Percentiles rank a stretch among this genome's conserved stretches.
These are phyloP conservation scores for Glandiceps talaboti DNA, from an alignment of 53 echinoderm and acorn worm genomes.

Conservation along the genomic window DNA sequence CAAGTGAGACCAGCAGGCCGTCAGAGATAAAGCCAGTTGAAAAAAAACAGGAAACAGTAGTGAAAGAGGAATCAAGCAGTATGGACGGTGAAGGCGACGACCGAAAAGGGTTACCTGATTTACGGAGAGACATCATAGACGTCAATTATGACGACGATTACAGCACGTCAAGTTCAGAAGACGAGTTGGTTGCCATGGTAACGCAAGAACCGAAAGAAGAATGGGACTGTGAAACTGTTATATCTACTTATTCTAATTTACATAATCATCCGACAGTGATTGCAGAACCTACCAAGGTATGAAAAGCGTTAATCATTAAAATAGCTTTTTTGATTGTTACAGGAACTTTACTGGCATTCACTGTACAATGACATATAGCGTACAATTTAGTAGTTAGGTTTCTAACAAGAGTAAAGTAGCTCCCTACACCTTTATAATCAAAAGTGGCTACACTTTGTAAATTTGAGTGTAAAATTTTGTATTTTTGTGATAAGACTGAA, in stretches of 20 bases:
- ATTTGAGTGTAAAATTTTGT: too few species aligned
- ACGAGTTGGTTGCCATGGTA: slow-evolving; percentile 37
- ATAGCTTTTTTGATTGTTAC: too few species aligned
- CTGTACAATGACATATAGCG: too few species aligned
- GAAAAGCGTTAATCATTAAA: too few species aligned
- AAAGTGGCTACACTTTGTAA: too few species aligned
- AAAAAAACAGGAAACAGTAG: neutral
- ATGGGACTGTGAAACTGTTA: slow-evolving; percentile 95
- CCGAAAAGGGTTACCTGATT: neutral
- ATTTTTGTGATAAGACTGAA: too few species aligned
- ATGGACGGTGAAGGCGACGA: slow-evolving; percentile 19
- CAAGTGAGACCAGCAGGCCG: too few species aligned
- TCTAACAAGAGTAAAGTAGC: too few species aligned
- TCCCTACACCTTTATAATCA: too few species aligned
- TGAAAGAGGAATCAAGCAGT: slow-evolving; percentile 16
- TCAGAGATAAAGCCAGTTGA: slow-evolving; percentile 7
- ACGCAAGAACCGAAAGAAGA: slow-evolving; percentile 43
- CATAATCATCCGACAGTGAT: slow-evolving; percentile 90
- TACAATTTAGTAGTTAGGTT: too few species aligned
- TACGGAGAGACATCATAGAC: neutral
- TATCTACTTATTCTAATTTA: slow-evolving; percentile 84
- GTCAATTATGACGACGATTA: slow-evolving; percentile 27
- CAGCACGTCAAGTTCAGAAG: slow-evolving; percentile 6
- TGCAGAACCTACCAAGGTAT: slow-evolving; percentile 44
- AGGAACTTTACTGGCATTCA: too few species aligned